Percentiles rank a stretch among this genome's conserved stretches.
Evolutionary conservation across 23 tunicate genomes (phyloP).

Genomic region (Styela clava): DNA sequence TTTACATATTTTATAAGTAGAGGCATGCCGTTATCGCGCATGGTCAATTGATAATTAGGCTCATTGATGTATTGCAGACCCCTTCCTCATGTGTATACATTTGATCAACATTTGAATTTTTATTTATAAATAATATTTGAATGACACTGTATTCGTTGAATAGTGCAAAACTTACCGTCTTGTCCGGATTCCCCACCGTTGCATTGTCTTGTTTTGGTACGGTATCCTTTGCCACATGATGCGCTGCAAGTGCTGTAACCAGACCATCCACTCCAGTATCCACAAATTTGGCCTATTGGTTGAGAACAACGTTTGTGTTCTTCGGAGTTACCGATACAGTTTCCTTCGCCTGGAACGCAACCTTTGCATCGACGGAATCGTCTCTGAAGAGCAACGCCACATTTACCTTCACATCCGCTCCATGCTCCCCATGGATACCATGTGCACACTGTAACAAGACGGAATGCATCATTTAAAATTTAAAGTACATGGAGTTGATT

Average conservation of each 20-base stretch:
- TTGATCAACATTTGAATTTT: too few relatives aligned
- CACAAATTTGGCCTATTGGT: conserved; percentile 72
- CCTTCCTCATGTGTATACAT: too few relatives aligned
- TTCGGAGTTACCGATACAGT: conserved; percentile 58
- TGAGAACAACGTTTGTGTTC: conserved; percentile 47
- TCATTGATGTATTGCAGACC: too few relatives aligned
- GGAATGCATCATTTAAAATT: not conserved
- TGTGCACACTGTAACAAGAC: conserved; percentile 37
- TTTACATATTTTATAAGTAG: not conserved
- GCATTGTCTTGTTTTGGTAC: conserved; percentile 52
- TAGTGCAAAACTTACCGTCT: conserved; percentile 41
- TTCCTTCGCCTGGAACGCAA: conserved; percentile 68
- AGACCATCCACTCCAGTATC: conserved; percentile 95
- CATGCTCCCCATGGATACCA: conserved; percentile 95
- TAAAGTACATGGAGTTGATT: too few relatives aligned
- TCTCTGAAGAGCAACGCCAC: conserved; percentile 60
- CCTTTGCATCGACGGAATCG: conserved; percentile 78
- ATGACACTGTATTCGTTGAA: too few relatives aligned
- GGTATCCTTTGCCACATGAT: conserved; percentile 74
- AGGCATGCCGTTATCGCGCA: not conserved
- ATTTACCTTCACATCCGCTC: conserved; percentile 78
- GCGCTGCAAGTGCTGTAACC: conserved; percentile 65
- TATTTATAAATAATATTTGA: too few relatives aligned
- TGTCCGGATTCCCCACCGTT: conserved; percentile 57
- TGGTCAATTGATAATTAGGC: too few relatives aligned